phyloP scores from a whole-genome alignment of 1,140 invertebrate genomes.

The Trichomalopsis sarcophagae region DNA sequence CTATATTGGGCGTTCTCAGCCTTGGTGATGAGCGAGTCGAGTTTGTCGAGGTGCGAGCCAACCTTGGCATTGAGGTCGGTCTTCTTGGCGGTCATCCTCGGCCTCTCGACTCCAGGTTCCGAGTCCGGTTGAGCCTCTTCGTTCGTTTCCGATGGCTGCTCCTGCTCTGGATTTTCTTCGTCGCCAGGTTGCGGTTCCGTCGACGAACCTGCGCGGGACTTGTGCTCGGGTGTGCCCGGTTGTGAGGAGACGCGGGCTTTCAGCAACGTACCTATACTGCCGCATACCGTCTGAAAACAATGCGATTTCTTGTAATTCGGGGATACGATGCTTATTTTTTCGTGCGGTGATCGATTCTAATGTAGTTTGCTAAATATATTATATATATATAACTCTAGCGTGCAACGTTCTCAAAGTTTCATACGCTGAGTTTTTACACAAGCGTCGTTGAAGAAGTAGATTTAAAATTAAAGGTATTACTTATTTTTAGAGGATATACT shows the following conservation, averaged over 20 bases:
- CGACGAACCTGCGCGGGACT: constrained; percentile 38
- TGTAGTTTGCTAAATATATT: too few species aligned
- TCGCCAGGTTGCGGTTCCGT: constrained; percentile 57
- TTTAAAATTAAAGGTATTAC: too few species aligned
- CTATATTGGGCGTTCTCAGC: constrained; percentile 81
- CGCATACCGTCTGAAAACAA: constrained; percentile 77
- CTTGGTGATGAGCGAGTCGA: constrained; percentile 78
- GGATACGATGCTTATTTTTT: not conserved
- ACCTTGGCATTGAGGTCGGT: constrained; percentile 77
- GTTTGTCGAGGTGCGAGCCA: constrained; percentile 78
- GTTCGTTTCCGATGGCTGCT: constrained; percentile 44
- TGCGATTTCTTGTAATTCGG: not conserved
- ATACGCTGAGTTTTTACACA: too few species aligned
- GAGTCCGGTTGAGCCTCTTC: constrained; percentile 57
- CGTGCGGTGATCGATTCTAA: too few species aligned
- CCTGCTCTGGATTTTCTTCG: constrained; percentile 60
- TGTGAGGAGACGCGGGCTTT: constrained; percentile 75
- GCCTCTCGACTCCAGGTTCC: constrained; percentile 52
- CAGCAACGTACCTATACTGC: constrained; percentile 79
- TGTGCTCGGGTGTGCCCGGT: constrained; percentile 65
- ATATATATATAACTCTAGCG: too few species aligned
- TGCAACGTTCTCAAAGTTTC: too few species aligned
- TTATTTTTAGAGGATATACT: too few species aligned
- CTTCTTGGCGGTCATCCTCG: constrained; percentile 53
- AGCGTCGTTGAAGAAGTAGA: too few species aligned